phyloP scores from a whole-genome alignment of 2,113 vertebrate species.

The Anarrhichthys ocellatus region DNA sequence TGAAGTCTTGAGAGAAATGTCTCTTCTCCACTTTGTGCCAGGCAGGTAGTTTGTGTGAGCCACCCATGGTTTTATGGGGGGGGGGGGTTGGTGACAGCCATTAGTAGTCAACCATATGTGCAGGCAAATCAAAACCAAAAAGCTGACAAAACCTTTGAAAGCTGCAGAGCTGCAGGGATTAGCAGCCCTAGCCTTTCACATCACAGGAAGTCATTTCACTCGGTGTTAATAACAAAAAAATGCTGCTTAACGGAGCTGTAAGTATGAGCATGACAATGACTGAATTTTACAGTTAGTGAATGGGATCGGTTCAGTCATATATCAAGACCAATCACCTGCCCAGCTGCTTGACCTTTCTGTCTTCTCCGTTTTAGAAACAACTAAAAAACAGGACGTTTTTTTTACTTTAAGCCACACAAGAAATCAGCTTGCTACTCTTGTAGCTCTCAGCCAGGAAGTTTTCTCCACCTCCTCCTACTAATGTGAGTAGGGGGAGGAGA shows the following conservation, averaged over 20 bases:
- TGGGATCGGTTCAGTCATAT: not conserved
- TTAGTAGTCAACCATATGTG: slow-evolving; percentile 6
- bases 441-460: not conserved
- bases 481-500: not conserved
- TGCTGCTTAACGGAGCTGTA: slow-evolving; percentile 29
- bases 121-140: not conserved
- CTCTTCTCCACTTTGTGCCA: not conserved
- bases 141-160: slow-evolving; percentile 10
- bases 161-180: not conserved
- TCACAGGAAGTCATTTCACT: slow-evolving; percentile 11
- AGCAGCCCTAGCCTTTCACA: slow-evolving; percentile 11
- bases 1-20: not conserved
- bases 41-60: not conserved
- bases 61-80: not conserved
- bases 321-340: slow-evolving; percentile 18
- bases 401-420: not conserved
- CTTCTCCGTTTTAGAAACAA: slow-evolving; percentile 1
- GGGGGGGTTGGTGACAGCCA: not conserved
- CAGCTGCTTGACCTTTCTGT: slow-evolving; percentile 18
- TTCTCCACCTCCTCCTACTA: not conserved
- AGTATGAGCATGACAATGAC: not conserved
- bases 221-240: slow-evolving; percentile 7
- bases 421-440: not conserved
- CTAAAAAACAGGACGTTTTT: not conserved
- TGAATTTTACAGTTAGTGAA: not conserved